Percentiles rank a stretch among this genome's conserved stretches.
Conservation (phyloP, 2,797 vertebrate species). For the Bovichtus variegatus region DNA sequence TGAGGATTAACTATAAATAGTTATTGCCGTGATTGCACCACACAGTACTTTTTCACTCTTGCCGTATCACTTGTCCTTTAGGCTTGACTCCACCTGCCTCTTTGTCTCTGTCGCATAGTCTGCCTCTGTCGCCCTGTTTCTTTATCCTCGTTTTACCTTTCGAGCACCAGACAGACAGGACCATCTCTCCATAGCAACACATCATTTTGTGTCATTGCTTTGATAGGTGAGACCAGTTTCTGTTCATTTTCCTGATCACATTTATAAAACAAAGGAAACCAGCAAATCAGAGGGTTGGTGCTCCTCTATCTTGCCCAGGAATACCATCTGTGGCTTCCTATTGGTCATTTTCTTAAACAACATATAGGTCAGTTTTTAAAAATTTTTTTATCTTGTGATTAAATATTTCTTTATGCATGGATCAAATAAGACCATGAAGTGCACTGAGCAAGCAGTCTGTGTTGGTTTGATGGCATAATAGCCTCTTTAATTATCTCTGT, state of each 20-base stretch:
- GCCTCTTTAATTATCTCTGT: slow-evolving; percentile 46
- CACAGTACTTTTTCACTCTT: background rate
- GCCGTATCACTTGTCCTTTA: slow-evolving; percentile 30
- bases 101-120: slow-evolving; percentile 11
- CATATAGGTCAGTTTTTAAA: background rate
- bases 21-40: background rate
- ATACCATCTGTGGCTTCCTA: background rate
- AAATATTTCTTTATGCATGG: background rate
- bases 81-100: background rate
- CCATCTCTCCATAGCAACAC: slow-evolving; percentile 45
- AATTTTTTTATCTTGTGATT: background rate
- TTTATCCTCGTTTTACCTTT: slow-evolving; percentile 57
- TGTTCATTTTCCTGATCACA: background rate
- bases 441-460: background rate
- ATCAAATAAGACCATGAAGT: background rate
- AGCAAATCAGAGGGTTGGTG: background rate
- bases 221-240: slow-evolving; percentile 4
- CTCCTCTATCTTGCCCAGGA: background rate
- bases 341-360: background rate
- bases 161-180: slow-evolving; percentile 27
- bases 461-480: slow-evolving; percentile 37
- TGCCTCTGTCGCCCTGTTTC: slow-evolving; percentile 17
- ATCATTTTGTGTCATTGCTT: slow-evolving; percentile 4
- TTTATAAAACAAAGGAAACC: slow-evolving; percentile 8
- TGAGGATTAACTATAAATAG: background rate